A percentile compares a stretch with the other conserved stretches of the same genome.
phyloP scores from a whole-genome alignment of 2,113 vertebrate species.

The Microtus richardsoni region DNA sequence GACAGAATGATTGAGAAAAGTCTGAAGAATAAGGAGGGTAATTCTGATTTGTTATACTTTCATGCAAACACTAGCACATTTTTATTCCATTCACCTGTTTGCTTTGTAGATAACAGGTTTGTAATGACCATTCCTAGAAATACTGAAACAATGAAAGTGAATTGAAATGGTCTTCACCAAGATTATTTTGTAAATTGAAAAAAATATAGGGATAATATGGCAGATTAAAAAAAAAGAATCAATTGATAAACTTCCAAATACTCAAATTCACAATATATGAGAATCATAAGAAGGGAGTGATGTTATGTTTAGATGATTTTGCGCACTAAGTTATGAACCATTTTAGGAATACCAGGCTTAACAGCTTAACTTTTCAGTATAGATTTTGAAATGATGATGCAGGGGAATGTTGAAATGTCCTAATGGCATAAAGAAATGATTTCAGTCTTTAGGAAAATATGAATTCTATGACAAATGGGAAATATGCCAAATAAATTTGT shows the following conservation, averaged over 20 bases:
- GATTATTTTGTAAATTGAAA: background rate
- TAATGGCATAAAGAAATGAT: background rate
- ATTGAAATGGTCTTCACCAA: background rate
- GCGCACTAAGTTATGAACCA: fast-evolving
- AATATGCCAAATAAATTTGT: background rate
- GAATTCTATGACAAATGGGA: background rate
- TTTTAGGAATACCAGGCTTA: background rate
- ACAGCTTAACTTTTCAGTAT: background rate
- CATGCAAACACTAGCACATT: background rate
- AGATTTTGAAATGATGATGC: background rate
- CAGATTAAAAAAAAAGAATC: background rate
- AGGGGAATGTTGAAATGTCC: background rate
- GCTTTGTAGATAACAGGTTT: background rate
- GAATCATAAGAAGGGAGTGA: background rate
- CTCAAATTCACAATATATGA: background rate
- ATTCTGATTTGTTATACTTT: background rate
- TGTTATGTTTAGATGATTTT: background rate
- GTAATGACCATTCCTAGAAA: background rate
- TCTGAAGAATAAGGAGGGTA: background rate
- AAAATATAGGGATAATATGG: background rate
- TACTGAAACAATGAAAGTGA: background rate
- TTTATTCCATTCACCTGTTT: background rate
- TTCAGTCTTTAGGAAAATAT: background rate
- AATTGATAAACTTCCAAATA: background rate
- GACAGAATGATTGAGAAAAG: background rate